Percentiles rank a stretch among this genome's conserved stretches.
phyloP scores from a whole-genome alignment of 2,797 vertebrate species.

The Glossophaga mutica region DNA sequence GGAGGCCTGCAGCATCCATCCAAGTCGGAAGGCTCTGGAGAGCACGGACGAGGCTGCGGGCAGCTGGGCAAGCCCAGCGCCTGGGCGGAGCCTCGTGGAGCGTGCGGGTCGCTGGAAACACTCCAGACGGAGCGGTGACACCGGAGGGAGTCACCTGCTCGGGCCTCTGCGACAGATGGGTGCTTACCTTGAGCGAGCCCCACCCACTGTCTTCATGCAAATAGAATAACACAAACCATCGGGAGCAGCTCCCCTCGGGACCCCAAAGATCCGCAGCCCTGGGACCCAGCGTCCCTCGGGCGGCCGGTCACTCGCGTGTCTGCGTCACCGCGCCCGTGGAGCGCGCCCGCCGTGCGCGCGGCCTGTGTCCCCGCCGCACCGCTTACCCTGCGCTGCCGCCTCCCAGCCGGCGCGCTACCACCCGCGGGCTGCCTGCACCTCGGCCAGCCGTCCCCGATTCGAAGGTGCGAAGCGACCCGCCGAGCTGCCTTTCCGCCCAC shows the following conservation, averaged over 20 bases:
- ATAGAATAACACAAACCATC: too few species aligned
- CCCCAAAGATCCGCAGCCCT: background rate
- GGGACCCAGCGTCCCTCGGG: background rate
- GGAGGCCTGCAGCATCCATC: background rate
- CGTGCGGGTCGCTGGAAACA: background rate
- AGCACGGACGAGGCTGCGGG: background rate
- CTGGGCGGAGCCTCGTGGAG: background rate
- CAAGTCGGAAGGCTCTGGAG: background rate
- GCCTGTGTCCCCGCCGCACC: too few species aligned
- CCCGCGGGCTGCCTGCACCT: too few species aligned
- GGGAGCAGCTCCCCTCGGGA: background rate
- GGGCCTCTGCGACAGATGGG: background rate
- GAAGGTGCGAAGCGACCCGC: background rate
- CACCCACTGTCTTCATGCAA: background rate
- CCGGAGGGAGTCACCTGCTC: background rate
- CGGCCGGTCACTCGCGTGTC: background rate
- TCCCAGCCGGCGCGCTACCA: too few species aligned
- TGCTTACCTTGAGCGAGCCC: background rate
- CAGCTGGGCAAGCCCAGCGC: background rate
- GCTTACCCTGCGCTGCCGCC: too few species aligned
- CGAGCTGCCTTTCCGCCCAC: background rate
- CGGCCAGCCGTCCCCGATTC: too few species aligned
- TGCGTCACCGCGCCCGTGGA: too few species aligned
- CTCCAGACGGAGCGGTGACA: background rate
- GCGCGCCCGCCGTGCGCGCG: too few species aligned